phyloP scores from a whole-genome alignment of 1,140 invertebrate species.

The Melitaea cinxia region DNA sequence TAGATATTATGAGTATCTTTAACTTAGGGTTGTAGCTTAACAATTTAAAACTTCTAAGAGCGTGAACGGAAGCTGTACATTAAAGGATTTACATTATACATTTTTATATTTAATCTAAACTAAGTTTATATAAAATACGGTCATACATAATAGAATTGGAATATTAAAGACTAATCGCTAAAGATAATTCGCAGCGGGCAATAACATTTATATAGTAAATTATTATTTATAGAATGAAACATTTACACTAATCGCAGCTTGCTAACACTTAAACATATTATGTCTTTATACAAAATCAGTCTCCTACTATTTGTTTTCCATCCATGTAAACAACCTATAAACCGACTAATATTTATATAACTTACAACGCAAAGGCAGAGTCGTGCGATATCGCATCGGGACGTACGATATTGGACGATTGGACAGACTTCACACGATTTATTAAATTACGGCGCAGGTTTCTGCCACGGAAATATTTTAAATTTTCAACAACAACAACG shows the following conservation, averaged over 20 bases:
- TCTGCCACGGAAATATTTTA: not conserved
- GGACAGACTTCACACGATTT: constrained; percentile 33
- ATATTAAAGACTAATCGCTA: constrained; percentile 42
- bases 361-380: constrained; percentile 30
- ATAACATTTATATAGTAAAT: constrained; percentile 38
- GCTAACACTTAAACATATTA: constrained; percentile 67
- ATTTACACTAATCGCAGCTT: constrained; percentile 29
- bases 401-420: constrained; percentile 68
- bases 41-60: constrained; percentile 72
- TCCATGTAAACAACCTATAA: constrained; percentile 47
- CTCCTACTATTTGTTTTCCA: constrained; percentile 78
- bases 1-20: constrained; percentile 77
- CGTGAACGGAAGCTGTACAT: constrained; percentile 72
- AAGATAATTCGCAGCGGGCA: constrained; percentile 28
- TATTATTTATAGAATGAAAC: constrained; percentile 47
- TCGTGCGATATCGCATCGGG: constrained; percentile 50
- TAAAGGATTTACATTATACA: constrained; percentile 56
- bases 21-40: constrained; percentile 59
- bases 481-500: constrained; percentile 1
- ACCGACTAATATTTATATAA: constrained; percentile 48
- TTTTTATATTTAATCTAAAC: constrained; percentile 37
- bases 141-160: constrained; percentile 68
- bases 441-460: not conserved
- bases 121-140: constrained; percentile 74
- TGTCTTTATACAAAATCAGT: constrained; percentile 79